phyloP scores from a whole-genome alignment of 1,140 invertebrate species.

The Brachionus calyciflorus region DNA sequence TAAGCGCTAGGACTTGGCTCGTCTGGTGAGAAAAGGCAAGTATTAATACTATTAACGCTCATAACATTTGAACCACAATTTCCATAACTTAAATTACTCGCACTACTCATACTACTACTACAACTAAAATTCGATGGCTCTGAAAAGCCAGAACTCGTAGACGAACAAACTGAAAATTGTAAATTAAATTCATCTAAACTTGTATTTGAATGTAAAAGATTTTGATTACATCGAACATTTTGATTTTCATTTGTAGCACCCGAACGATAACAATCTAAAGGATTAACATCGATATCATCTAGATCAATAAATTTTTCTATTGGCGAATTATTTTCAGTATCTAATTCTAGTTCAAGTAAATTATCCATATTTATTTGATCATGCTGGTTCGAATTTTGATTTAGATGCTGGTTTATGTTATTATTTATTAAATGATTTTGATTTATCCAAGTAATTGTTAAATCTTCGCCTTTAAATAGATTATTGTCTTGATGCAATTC shows the following conservation, averaged over 20 bases:
- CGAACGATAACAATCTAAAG: neutral
- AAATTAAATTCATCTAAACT: slow-evolving; percentile 17
- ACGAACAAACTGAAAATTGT: slow-evolving; percentile 26
- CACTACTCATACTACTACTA: slow-evolving; percentile 25
- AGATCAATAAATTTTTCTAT: slow-evolving; percentile 16
- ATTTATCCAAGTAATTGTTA: slow-evolving; percentile 31
- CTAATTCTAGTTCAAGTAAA: neutral
- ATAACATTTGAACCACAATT: neutral
- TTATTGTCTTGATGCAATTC: too few species aligned
- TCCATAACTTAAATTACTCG: neutral
- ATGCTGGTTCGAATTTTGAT: neutral
- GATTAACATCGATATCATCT: slow-evolving; percentile 24
- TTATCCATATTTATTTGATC: slow-evolving; percentile 6
- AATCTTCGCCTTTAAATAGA: neutral
- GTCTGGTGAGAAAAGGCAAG: slow-evolving; percentile 13
- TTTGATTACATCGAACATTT: too few species aligned
- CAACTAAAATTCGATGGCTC: slow-evolving; percentile 27
- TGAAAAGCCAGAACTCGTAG: neutral
- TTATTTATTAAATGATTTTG: neutral
- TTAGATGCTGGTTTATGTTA: too few species aligned
- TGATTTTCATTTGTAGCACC: neutral
- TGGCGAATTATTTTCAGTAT: neutral
- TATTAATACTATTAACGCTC: slow-evolving; percentile 18
- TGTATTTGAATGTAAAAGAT: slow-evolving; percentile 4
- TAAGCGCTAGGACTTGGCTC: slow-evolving; percentile 8